A percentile compares a stretch with the other conserved stretches of the same genome.
Conservation (phyloP, 2,888 invertebrate species). For the Drosophila kuntzei region DNA sequence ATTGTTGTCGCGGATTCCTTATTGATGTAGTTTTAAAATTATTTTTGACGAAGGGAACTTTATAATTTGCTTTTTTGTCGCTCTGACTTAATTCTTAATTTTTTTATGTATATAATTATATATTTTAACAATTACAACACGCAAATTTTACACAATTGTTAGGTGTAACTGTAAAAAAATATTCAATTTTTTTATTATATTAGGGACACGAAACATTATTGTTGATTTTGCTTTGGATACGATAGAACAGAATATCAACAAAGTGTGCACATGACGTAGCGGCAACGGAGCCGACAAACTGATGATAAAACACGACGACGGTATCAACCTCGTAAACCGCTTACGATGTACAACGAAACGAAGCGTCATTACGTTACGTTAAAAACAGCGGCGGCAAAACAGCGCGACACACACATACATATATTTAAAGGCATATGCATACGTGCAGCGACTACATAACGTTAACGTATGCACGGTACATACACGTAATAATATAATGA, state of each 20-base stretch:
- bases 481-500: conserved; percentile 51
- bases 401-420: conserved; percentile 32
- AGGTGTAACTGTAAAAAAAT: conserved; percentile 59
- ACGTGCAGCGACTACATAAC: conserved; percentile 50
- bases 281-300: conserved; percentile 31
- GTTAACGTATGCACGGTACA: conserved; percentile 38
- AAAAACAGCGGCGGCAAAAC: conserved; percentile 63
- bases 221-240: conserved; percentile 19
- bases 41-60: conserved; percentile 13
- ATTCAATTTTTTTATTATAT: conserved; percentile 18
- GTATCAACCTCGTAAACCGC: conserved; percentile 31
- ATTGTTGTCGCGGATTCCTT: conserved; percentile 33
- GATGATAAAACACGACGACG: conserved; percentile 31
- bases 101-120: conserved; percentile 33
- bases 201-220: conserved; percentile 10
- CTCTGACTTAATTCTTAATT: conserved; percentile 24
- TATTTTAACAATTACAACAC: conserved; percentile 66
- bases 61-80: conserved; percentile 18
- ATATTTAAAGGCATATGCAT: conserved; percentile 19
- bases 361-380: conserved; percentile 53
- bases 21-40: conserved; percentile 19
- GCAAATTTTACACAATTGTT: conserved; percentile 63
- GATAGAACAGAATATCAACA: conserved; percentile 37
- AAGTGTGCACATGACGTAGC: conserved; percentile 54
- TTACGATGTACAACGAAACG: conserved; percentile 35